Base-by-base conservation (phyloP, 2,113 vertebrate genomes). In the Anarrhichthys ocellatus region DNA sequence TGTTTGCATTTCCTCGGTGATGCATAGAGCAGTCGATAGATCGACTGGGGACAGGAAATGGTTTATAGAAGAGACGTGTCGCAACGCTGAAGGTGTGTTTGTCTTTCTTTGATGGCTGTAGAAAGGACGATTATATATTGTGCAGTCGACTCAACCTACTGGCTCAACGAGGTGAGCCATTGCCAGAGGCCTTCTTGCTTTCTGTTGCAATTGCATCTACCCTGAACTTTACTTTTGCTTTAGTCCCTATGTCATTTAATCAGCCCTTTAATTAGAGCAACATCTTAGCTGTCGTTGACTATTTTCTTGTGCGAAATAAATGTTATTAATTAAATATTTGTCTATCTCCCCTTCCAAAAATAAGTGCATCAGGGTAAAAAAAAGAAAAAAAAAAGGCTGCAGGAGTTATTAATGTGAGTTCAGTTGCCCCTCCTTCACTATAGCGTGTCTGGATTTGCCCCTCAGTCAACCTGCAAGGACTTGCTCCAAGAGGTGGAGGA, bases 401-500 rank as follows among this genome's bases (percentile, higher is more conserved):
- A 82, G 83, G 65, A 63, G 74, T 81, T 81, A 78, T 82, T 78
- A 76, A 77, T 70, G 80, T 84, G 83, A 80, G 46, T 74, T 76
- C 6, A 56, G 68, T 79, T 42, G 77, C 88, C 68, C 84, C 87
- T 90, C 92, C 88, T 54, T 85, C 78, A 9, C 54, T 34, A 4
- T 32, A 34, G 65, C 89, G 4, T 85, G 90, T 92, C 90, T 89
- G 86, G 87, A 75, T 92, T 80, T 88, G 93, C 85, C 91, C 84
- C 58, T 85, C 44, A 24, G 68, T 84, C 81, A 61, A 80, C 94
- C 58, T 95, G 95, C 83, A 82, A 44, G 65, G 87, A 94, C 95
- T 94, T 94, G 95, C 87, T 89, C 40, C 61, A 65, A 64, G 79
- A 90, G 81, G 89, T 73, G 69, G 82, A 92, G 84, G 90, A 92